Evolutionary conservation across 2,888 invertebrate genomes (phyloP), one percentile per base, ranked within the genome.

Genomic region (Mycalesis mineus): DNA sequence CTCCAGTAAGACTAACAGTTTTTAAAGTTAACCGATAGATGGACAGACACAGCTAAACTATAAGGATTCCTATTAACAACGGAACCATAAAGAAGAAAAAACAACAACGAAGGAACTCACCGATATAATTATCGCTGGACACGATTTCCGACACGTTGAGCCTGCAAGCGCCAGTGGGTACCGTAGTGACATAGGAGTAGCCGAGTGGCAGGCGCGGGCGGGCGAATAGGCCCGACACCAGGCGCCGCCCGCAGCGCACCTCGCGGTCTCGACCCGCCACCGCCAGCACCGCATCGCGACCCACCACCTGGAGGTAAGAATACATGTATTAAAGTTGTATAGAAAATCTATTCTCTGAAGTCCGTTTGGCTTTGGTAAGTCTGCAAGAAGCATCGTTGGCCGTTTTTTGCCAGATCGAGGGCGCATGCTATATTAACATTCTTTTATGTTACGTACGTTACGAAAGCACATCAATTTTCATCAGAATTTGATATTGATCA

Each of bases 91-190:
- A 22, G 7, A 31, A 39, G 15, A n/a, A n/a, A n/a, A n/a, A n/a
- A n/a, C n/a, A n/a, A n/a, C n/a, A n/a, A n/a, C n/a, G n/a, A 0
- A 33, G 14, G 15, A 17, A 8, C 50, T 44, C 50, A 97, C 97
- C 97, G 72, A 97, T 91, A 79, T 94, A 94, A 85, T 97, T 97
- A 64, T 93, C 93, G 74, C 94, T 95, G 71, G 94, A 92, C 61
- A 93, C 92, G 53, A 96, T 90, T 81, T 97, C 97, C 8, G 96
- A 94, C 69, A 97, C 93, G 74, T 96, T 95, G 66, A 98, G 92
- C 67, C 95, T 94, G 80, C 97, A 97, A 41, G 97, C 96, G 28
- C 97, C 97, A 49, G 92, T 91, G 1, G 97, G 97, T 58, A 98
- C 93, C 44, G 94, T 94, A 5, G 96, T 93, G 54, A 97, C 94